A percentile compares a stretch with the other conserved stretches of the same genome.
Evolutionary conservation across 2,797 vertebrate species (phyloP).

Genomic region (Myioborus melanocephalus): DNA sequence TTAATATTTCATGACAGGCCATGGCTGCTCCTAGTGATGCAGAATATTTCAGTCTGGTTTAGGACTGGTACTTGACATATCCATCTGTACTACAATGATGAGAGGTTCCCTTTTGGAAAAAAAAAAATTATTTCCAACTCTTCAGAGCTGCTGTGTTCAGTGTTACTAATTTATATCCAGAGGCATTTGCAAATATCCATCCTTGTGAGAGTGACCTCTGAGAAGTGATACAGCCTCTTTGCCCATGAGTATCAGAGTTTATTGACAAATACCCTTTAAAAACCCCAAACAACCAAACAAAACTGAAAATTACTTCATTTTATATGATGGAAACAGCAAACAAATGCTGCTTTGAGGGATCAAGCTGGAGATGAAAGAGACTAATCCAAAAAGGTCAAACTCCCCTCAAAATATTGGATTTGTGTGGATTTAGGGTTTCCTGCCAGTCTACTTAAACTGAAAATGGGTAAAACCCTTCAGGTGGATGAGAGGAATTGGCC

Average conservation of each 20-base stretch:
- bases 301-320: not conserved
- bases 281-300: not conserved
- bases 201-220: not conserved
- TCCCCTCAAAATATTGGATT: not conserved
- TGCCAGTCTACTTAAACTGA: not conserved
- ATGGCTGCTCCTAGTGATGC: not conserved
- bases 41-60: not conserved
- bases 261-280: not conserved
- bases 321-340: not conserved
- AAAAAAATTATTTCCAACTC: not conserved
- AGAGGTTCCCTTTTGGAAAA: not conserved
- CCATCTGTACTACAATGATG: not conserved
- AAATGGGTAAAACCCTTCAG: not conserved
- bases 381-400: not conserved
- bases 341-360: not conserved
- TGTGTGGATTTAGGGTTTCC: not conserved
- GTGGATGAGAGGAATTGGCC: not conserved
- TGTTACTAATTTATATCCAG: not conserved
- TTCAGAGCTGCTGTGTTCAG: not conserved
- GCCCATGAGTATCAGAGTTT: not conserved
- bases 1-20: not conserved
- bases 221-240: not conserved
- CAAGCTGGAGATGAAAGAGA: not conserved
- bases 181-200: not conserved
- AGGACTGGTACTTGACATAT: not conserved